Evolutionary conservation across 2,888 invertebrate genomes (phyloP).

Genomic region (Danaus chrysippus): DNA sequence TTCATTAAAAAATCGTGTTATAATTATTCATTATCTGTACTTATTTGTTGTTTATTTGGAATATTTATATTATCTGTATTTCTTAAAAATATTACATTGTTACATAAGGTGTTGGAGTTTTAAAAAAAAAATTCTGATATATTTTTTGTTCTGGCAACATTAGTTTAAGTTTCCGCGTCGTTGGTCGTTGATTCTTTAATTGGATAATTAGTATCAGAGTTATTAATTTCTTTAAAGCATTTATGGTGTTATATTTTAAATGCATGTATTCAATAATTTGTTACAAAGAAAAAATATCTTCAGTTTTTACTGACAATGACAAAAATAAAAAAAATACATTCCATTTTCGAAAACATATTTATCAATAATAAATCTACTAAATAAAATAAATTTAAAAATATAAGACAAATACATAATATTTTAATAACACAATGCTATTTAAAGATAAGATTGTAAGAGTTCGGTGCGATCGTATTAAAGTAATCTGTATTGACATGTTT

Average conservation of each 20-base stretch:
- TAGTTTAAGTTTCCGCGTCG: slow-evolving; percentile 29
- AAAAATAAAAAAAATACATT: no score
- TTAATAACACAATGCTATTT: slow-evolving; percentile 23
- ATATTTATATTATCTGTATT: no score
- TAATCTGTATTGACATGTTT: slow-evolving; percentile 75
- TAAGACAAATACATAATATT: slow-evolving; percentile 6
- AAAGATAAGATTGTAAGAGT: slow-evolving; percentile 33
- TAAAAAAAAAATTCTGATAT: no score
- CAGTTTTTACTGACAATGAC: neutral
- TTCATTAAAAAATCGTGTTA: no score
- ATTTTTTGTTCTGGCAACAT: slow-evolving; percentile 37
- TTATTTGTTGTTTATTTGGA: no score
- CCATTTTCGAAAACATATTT: no score
- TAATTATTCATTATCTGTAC: no score
- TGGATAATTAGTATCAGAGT: slow-evolving; percentile 34
- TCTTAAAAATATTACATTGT: no score
- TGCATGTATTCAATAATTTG: neutral
- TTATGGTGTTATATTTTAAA: slow-evolving; percentile 22
- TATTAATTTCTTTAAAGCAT: slow-evolving; percentile 31
- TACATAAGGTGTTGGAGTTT: no score
- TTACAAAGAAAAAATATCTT: neutral
- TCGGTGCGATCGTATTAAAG: slow-evolving; percentile 45
- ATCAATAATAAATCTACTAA: no score
- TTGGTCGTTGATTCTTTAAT: slow-evolving; percentile 33
- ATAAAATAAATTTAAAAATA: no score